A percentile compares a stretch with the other conserved stretches of the same genome.
phyloP scores from a whole-genome alignment of 2,888 invertebrate species.

The Tribolium freemani region DNA sequence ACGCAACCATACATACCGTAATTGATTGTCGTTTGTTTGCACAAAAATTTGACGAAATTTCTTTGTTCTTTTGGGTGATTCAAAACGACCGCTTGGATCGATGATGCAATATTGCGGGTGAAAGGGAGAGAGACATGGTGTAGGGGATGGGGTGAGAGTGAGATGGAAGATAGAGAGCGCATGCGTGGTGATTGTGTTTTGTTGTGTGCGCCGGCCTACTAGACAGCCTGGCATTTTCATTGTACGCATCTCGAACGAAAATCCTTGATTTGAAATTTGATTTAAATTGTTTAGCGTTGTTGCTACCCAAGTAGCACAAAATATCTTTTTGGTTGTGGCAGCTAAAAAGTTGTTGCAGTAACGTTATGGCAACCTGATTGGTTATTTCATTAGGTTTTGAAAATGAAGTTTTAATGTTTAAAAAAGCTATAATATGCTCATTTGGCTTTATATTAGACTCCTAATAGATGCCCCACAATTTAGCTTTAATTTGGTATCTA shows the following conservation, averaged over 20 bases:
- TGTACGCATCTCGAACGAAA: neutral
- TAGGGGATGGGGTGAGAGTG: conserved; percentile 37
- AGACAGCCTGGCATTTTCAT: conserved; percentile 43
- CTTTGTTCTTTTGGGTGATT: conserved; percentile 52
- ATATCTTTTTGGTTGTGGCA: too few species aligned
- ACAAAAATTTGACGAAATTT: neutral
- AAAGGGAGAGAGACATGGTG: conserved; percentile 51
- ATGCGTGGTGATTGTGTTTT: conserved; percentile 35
- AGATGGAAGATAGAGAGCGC: conserved; percentile 21
- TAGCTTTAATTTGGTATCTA: too few species aligned
- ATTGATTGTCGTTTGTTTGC: neutral
- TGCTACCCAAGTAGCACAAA: too few species aligned
- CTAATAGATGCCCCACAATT: too few species aligned
- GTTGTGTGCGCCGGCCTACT: conserved; percentile 32
- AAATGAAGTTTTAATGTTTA: too few species aligned
- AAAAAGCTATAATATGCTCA: too few species aligned
- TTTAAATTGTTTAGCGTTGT: neutral
- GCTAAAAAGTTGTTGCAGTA: too few species aligned
- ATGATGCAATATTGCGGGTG: conserved; percentile 61
- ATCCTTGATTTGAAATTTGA: neutral
- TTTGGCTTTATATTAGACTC: too few species aligned
- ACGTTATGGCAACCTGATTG: too few species aligned
- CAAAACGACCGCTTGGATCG: conserved; percentile 57
- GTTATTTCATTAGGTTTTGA: too few species aligned
- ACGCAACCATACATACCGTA: neutral